Percentiles rank a stretch among this genome's conserved stretches.
Conservation (phyloP, 23 tunicate species). For the Aplidium turbinatum region DNA sequence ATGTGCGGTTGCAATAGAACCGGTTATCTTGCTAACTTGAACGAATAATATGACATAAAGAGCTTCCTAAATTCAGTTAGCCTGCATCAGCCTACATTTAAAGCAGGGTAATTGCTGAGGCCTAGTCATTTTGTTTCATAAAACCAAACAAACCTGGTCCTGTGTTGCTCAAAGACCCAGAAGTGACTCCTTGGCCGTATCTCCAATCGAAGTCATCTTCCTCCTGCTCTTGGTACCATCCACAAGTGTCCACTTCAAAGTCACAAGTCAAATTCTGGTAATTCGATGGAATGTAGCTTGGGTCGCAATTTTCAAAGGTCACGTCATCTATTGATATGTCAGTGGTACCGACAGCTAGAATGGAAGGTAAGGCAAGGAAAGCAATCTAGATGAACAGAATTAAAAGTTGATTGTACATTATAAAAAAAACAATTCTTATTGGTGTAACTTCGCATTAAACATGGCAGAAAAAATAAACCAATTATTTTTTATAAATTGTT, state of each 20-base stretch:
- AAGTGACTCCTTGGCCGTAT: constrained; percentile 60
- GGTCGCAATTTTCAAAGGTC: constrained; percentile 69
- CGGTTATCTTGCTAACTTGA: too few species aligned
- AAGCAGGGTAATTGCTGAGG: too few species aligned
- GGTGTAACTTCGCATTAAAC: too few species aligned
- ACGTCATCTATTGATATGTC: constrained; percentile 87
- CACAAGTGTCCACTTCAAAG: constrained; percentile 79
- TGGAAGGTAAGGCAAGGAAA: constrained; percentile 63
- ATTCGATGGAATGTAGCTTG: constrained; percentile 62
- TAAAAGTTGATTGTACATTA: not conserved
- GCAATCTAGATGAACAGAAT: not conserved
- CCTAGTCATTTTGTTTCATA: too few species aligned
- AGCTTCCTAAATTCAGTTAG: too few species aligned
- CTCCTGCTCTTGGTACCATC: constrained; percentile 94
- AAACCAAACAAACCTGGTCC: too few species aligned
- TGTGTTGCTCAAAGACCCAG: constrained; percentile 39
- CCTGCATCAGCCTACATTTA: too few species aligned
- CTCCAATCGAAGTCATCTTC: constrained; percentile 84
- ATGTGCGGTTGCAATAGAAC: too few species aligned
- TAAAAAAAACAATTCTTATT: too few species aligned
- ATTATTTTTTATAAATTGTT: too few species aligned
- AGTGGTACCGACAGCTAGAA: constrained; percentile 76
- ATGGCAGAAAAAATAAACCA: too few species aligned
- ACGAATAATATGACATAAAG: too few species aligned
- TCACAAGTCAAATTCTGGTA: constrained; percentile 48